Evolutionary conservation across 1,140 invertebrate genomes (phyloP), one percentile per base, ranked within the genome.

Genomic region (Diabrotica virgifera): DNA sequence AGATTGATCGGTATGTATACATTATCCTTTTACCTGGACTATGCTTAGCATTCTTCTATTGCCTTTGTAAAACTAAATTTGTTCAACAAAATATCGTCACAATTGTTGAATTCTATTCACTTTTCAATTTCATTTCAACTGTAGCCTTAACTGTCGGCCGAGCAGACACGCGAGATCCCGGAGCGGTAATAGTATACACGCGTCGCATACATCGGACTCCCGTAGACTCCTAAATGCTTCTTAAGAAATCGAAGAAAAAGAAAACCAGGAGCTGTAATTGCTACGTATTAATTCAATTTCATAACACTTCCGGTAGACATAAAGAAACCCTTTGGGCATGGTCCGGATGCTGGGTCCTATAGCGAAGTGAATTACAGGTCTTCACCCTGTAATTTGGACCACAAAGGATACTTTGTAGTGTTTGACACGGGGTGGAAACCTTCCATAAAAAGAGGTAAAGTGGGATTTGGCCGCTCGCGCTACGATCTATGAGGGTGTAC

Each of bases 221-320:
- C 73, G 64, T 61, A 9, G 73, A 52, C 70, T 65, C 52, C 67
- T 73, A 77, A 78, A 76, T 68, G 75, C 74, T 76, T 72, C 76
- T 76, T 76, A 77, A 77, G 74, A 76, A 46, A 3, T 46, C 67
- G 73, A 65, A 60, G 65, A 72, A 76, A 46, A 63, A 64, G 63
- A 66, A 61, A 61, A 64, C 72, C 70, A 51, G 70, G 50, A 60
- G 66, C 6, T 66, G 71, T 78, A 78, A 78, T 78, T 77, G 76
- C 74, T 78, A 76, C 73, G 76, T 77, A 78, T 78, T 78, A 77
- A 78, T 78, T 78, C 76, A 77, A 77, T 78, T 78, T 76, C 64
- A 64, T 66, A 70, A 70, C 72, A 72, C 71, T 78, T 78, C 76
- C 76, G 74, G 74, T 59, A 58, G 36, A 24, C 51, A 76, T 70